Percentiles rank a stretch among this genome's conserved stretches.
phyloP scores from a whole-genome alignment of 2,113 vertebrate genomes.

The Mus musculus region DNA sequence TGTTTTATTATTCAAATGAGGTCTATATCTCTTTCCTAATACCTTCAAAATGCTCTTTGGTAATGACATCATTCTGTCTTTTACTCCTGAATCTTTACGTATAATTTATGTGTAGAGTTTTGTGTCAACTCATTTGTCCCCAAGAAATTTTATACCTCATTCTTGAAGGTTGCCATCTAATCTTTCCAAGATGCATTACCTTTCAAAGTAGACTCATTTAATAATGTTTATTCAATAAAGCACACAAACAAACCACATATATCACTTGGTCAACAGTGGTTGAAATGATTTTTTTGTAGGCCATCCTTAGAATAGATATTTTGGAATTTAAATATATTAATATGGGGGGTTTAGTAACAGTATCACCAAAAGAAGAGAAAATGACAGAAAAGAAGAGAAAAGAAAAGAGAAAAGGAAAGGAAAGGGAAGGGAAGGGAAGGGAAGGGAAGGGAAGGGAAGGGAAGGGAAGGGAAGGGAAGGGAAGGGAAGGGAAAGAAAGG shows the following conservation, averaged over 20 bases:
- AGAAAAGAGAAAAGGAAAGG: too few species aligned
- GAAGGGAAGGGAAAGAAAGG: too few species aligned
- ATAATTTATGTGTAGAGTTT: background rate
- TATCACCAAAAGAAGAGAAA: background rate
- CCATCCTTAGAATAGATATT: background rate
- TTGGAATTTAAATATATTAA: background rate
- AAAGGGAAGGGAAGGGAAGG: background rate
- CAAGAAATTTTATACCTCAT: background rate
- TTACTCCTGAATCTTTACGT: background rate
- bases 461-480: too few species aligned
- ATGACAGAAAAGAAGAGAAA: too few species aligned
- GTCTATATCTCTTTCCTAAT: background rate
- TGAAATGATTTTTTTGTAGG: background rate
- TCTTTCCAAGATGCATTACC: background rate
- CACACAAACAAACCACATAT: background rate
- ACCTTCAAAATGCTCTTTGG: background rate
- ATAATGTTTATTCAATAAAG: background rate
- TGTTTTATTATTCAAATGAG: background rate
- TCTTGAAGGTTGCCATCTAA: background rate
- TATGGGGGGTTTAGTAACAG: background rate
- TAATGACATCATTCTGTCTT: background rate
- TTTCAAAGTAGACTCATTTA: constrained; percentile 15
- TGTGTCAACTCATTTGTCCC: background rate
- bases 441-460: too few species aligned
- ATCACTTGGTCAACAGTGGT: background rate